A percentile compares a stretch with the other conserved stretches of the same genome.
These are phyloP conservation scores for Colletes latitarsis DNA, from an alignment of 1,140 invertebrate species.

Conservation along the genomic window DNA sequence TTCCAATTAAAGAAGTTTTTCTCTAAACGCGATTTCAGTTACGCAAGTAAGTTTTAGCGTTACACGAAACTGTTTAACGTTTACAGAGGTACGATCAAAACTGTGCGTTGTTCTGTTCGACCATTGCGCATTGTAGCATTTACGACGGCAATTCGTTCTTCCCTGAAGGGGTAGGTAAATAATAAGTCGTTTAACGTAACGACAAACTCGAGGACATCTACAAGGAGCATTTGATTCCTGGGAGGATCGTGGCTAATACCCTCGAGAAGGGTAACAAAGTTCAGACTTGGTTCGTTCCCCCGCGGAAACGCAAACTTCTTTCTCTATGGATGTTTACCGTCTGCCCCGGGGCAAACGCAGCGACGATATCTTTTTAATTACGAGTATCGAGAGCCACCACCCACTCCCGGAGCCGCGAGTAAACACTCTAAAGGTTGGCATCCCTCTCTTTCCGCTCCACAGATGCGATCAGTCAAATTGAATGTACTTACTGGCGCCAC, in stretches of 20 bases:
- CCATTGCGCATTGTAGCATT: no score
- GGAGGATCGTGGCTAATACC: neutral
- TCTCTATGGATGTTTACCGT: neutral
- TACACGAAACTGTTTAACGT: no score
- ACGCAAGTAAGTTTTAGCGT: no score
- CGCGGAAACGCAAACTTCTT: conserved; percentile 7
- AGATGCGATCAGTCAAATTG: conserved; percentile 53
- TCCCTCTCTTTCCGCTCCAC: neutral
- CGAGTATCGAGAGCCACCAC: neutral
- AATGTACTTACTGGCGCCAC: conserved; percentile 43
- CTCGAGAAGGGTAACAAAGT: neutral
- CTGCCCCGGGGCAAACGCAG: no score
- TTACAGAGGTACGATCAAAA: no score
- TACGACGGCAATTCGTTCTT: neutral
- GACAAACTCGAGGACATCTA: neutral
- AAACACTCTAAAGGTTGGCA: conserved; percentile 4
- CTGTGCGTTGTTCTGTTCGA: no score
- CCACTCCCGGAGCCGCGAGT: neutral
- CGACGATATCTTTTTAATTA: conserved; percentile 19
- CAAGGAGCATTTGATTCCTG: neutral
- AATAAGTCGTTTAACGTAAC: neutral
- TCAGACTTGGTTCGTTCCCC: neutral
- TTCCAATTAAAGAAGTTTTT: no score
- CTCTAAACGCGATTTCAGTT: no score
- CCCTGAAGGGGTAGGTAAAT: no score